Evolutionary conservation across 2,113 vertebrate genomes (phyloP).

Genomic region (Labeo rohita): DNA sequence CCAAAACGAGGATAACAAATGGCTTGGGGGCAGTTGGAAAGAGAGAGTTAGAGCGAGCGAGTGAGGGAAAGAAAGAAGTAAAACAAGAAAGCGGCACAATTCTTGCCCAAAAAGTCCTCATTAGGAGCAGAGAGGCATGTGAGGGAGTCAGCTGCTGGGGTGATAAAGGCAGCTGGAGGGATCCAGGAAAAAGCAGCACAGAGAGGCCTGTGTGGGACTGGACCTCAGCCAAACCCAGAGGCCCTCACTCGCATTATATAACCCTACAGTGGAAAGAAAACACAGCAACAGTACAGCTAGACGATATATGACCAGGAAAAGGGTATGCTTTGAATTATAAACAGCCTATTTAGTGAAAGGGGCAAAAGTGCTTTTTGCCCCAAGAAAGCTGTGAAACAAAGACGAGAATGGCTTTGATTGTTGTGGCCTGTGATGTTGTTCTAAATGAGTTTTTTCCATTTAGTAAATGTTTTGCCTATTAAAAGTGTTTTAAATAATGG

Average conservation of each 20-base stretch:
- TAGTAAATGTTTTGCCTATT: slow-evolving; percentile 5
- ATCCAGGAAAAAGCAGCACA: slow-evolving; percentile 60
- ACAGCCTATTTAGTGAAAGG: slow-evolving; percentile 53
- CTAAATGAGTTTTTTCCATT: slow-evolving; percentile 30
- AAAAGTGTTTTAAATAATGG: slow-evolving; percentile 27
- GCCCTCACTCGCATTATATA: slow-evolving; percentile 59
- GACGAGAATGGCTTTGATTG: slow-evolving; percentile 25
- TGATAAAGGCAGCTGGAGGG: slow-evolving; percentile 48
- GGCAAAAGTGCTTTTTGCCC: slow-evolving; percentile 36
- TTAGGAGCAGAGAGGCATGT: slow-evolving; percentile 48
- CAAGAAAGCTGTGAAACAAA: slow-evolving; percentile 48
- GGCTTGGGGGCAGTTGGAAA: slow-evolving; percentile 47
- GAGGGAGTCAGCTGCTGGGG: slow-evolving; percentile 51
- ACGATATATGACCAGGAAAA: slow-evolving; percentile 43
- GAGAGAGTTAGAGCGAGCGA: slow-evolving; percentile 21
- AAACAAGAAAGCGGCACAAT: slow-evolving; percentile 41
- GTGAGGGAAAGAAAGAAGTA: slow-evolving; percentile 7
- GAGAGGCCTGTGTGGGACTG: slow-evolving; percentile 59
- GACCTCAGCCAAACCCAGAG: slow-evolving; percentile 53
- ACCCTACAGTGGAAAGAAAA: slow-evolving; percentile 56
- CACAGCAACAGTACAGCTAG: slow-evolving; percentile 44
- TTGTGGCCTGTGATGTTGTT: not conserved
- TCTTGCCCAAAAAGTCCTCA: slow-evolving; percentile 54
- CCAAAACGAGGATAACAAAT: slow-evolving; percentile 56
- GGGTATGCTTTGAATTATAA: slow-evolving; percentile 60